These are phyloP conservation scores for Agapornis roseicollis DNA, from an alignment of 2,113 vertebrate species.

Conservation along the genomic window DNA sequence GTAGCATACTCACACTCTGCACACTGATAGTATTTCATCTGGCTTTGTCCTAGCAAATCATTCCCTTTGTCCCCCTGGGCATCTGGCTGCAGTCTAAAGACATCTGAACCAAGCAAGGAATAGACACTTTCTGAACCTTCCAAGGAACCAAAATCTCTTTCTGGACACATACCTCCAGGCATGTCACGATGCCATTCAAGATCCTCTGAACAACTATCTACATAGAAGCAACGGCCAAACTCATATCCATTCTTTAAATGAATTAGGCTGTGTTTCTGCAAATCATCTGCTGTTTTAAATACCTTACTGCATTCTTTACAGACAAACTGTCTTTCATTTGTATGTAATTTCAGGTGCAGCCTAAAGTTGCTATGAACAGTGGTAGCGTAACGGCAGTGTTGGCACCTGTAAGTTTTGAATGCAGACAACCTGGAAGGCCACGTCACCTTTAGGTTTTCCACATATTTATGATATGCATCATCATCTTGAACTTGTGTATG, in stretches of 20 bases:
- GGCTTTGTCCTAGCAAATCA: background rate
- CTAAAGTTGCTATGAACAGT: background rate
- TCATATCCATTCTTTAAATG: background rate
- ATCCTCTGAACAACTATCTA: background rate
- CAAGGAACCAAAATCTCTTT: background rate
- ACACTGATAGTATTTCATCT: background rate
- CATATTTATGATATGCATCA: background rate
- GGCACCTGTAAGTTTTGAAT: background rate
- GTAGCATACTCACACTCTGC: slow-evolving; percentile 11
- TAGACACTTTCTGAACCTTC: background rate
- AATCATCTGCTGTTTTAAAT: background rate
- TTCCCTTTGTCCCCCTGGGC: background rate
- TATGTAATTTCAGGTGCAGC: slow-evolving; percentile 35
- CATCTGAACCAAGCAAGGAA: background rate
- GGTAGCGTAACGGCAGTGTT: slow-evolving; percentile 15
- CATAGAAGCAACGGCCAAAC: background rate
- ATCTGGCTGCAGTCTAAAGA: background rate
- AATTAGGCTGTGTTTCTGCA: slow-evolving; percentile 15
- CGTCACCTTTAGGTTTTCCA: background rate
- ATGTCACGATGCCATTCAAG: background rate
- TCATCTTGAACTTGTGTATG: background rate
- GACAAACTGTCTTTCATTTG: background rate
- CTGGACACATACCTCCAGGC: rapidly evolving
- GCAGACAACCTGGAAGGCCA: background rate
- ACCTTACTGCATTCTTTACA: slow-evolving; percentile 27